These are phyloP conservation scores for Bufo bufo DNA, from an alignment of 2,113 vertebrate genomes.

Conservation along the genomic window DNA sequence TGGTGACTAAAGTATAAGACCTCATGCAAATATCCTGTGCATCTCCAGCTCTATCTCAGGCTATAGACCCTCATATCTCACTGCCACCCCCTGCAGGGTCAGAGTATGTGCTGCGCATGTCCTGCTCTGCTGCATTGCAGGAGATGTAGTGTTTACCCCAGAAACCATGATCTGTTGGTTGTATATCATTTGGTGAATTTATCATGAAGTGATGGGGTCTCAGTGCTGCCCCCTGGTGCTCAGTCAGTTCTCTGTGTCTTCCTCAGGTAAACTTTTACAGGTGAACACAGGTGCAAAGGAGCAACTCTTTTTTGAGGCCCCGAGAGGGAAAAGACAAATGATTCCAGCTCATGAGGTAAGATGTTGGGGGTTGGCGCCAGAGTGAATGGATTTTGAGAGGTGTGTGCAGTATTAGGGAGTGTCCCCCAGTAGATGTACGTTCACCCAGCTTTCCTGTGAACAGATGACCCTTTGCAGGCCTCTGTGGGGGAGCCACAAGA, in stretches of 20 bases:
- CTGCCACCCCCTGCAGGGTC: not conserved
- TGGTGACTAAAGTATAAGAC: not conserved
- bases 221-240: not conserved
- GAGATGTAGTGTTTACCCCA: not conserved
- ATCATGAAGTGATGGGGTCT: not conserved
- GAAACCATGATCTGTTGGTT: not conserved
- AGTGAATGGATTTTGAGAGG: not conserved
- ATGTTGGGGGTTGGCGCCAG: not conserved
- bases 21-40: not conserved
- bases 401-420: not conserved
- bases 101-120: not conserved
- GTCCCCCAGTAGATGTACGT: not conserved
- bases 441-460: too few relatives aligned
- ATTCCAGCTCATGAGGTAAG: conserved; percentile 89
- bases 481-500: not conserved
- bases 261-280: conserved; percentile 93
- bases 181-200: too few relatives aligned
- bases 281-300: conserved; percentile 97
- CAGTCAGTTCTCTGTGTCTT: conserved; percentile 51
- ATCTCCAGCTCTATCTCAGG: not conserved
- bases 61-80: not conserved
- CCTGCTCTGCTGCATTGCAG: not conserved
- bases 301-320: conserved; percentile 96
- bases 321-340: conserved; percentile 91
- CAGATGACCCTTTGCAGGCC: too few relatives aligned